phyloP scores from a whole-genome alignment of 2,888 invertebrate species.

The Helobdella robusta region DNA sequence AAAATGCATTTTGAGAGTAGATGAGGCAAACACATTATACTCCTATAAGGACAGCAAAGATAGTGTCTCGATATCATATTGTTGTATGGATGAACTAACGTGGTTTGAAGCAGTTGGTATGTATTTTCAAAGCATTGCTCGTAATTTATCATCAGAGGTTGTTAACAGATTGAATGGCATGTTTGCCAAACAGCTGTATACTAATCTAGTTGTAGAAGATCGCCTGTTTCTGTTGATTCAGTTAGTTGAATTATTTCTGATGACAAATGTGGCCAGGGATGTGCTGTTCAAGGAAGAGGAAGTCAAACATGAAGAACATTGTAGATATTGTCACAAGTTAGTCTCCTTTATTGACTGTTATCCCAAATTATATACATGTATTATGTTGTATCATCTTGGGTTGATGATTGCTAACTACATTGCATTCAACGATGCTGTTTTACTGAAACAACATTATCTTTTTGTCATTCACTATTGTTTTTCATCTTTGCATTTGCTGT shows the following conservation, averaged over 20 bases:
- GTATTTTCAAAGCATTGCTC: constrained; percentile 68
- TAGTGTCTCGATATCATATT: constrained; percentile 83
- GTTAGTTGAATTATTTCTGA: constrained; percentile 11
- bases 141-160: background rate
- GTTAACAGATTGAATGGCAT: background rate
- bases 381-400: no score
- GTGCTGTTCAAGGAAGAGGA: constrained; percentile 9
- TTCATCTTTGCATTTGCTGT: no score
- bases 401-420: no score
- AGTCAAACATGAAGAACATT: constrained; percentile 19
- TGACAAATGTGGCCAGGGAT: constrained; percentile 12
- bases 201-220: background rate
- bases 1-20: constrained; percentile 59
- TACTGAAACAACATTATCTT: no score
- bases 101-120: constrained; percentile 86
- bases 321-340: constrained; percentile 22
- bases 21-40: constrained; percentile 62
- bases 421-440: no score
- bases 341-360: background rate
- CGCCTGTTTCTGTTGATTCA: background rate
- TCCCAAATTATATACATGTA: background rate
- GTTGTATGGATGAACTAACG: constrained; percentile 84
- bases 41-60: constrained; percentile 94
- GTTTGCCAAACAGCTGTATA: constrained; percentile 2
- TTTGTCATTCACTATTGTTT: no score